These are phyloP conservation scores for Coregonus clupeaformis DNA, from an alignment of 2,113 vertebrate genomes.

Conservation along the genomic window DNA sequence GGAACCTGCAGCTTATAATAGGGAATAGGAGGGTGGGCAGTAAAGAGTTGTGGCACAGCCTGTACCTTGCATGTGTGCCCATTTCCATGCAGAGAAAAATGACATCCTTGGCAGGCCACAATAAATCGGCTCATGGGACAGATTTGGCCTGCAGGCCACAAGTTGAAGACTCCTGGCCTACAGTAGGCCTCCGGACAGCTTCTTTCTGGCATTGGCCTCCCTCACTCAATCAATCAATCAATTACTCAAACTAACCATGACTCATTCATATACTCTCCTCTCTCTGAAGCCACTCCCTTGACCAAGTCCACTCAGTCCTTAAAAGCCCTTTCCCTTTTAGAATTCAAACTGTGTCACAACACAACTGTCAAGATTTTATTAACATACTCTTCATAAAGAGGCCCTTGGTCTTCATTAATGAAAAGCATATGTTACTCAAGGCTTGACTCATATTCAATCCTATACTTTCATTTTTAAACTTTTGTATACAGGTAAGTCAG, in stretches of 20 bases:
- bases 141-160: too few relatives aligned
- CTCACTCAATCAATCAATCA: background rate
- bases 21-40: conserved; percentile 40
- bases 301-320: background rate
- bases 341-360: conserved; percentile 3
- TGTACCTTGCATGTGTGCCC: background rate
- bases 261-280: background rate
- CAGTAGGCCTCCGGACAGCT: background rate
- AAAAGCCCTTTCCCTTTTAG: conserved; percentile 5
- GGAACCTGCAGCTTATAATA: conserved; percentile 32
- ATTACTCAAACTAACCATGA: background rate
- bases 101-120: too few relatives aligned
- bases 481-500: background rate
- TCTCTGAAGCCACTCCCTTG: background rate
- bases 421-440: conserved; percentile 2
- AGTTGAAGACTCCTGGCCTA: background rate
- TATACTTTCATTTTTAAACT: background rate
- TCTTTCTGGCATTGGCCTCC: background rate
- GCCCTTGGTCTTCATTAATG: background rate
- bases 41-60: background rate
- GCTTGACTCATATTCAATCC: background rate
- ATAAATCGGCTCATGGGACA: too few relatives aligned
- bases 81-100: background rate
- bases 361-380: background rate
- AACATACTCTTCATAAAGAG: conserved; percentile 5